Conservation (phyloP, 2,888 invertebrate genomes). For the Stratiomys singularior region DNA sequence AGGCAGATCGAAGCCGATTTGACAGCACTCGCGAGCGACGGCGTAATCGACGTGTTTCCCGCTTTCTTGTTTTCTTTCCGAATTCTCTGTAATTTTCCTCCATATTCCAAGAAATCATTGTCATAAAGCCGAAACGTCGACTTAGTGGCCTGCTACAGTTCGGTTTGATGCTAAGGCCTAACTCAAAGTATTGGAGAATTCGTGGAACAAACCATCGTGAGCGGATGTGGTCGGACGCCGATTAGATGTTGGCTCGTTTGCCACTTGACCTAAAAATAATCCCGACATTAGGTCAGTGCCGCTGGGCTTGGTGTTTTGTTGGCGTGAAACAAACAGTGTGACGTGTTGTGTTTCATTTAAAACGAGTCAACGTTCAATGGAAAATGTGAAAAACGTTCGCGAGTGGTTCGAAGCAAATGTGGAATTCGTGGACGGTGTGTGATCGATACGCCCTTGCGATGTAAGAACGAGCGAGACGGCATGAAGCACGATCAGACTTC, state of each 20-base stretch:
- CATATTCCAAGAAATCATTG: no score
- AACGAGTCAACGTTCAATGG: background rate
- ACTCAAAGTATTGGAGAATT: background rate
- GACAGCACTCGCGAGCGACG: background rate
- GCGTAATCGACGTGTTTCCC: background rate
- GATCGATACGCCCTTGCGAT: background rate
- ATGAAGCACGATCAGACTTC: constrained; percentile 5
- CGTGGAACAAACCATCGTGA: background rate
- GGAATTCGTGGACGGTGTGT: background rate
- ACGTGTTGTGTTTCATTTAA: background rate
- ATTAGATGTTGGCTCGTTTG: background rate
- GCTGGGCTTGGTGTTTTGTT: background rate
- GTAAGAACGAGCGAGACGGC: background rate
- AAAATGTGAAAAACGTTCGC: background rate
- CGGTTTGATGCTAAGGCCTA: background rate
- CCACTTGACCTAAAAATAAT: constrained; percentile 11
- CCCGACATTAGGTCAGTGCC: background rate
- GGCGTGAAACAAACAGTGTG: background rate
- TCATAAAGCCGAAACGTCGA: no score
- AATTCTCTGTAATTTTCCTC: background rate
- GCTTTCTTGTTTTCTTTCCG: background rate
- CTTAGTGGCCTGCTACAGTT: background rate
- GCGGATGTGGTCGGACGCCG: background rate
- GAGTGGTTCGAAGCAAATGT: background rate
- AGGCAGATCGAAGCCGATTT: background rate